Base-by-base conservation (phyloP, 2,888 invertebrate genomes). In the Achlya flavicornis region DNA sequence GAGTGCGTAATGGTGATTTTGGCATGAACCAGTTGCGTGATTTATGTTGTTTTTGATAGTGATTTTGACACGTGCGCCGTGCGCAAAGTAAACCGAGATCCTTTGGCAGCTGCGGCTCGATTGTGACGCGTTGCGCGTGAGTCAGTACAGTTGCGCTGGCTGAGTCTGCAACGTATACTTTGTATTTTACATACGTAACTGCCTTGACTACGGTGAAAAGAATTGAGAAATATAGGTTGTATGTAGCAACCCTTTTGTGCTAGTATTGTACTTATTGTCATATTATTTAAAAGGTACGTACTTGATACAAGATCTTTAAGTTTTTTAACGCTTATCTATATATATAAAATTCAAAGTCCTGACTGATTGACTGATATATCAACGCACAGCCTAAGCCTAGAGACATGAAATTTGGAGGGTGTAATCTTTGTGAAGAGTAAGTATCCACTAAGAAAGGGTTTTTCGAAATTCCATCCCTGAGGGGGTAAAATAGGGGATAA, bases 81-180 rank as follows among this genome's bases (percentile, higher is more conserved):
- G 91, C 88, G 92, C 90, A 89, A 88, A 87, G 92, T 91, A 92
- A 93, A 81, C 79, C 80, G 92, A 93, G 92, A 91, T 88, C 91
- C 92, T 88, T 91, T 93, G 92, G 93, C 93, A 93, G 91, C 93
- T 92, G 92, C 85, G 75, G 61, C 76, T 77, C 78, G 81, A 84
- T 81, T 84, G 85, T 87, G 89, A 88, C 90, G 88, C 77, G 70
- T 69, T 72, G 19, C 53, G 19, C 53, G 10, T 53, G 53, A 53
- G 53, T 53, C 53, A 53, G 53, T 53, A 53, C 19, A 53, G 73
- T 67, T 67, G 68, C 64, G 65, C 65, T 68, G 79, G 72, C 57
- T 67, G 61, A 75, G 68, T 75, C 75, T 68, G 58, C 58, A 73
- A 67, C 61, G 12, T 43, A 41, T 62, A 19, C 3, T 12, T 35